Evolutionary conservation across 1,140 invertebrate genomes (phyloP).

Genomic region (Phymorhynchus buccinoides): DNA sequence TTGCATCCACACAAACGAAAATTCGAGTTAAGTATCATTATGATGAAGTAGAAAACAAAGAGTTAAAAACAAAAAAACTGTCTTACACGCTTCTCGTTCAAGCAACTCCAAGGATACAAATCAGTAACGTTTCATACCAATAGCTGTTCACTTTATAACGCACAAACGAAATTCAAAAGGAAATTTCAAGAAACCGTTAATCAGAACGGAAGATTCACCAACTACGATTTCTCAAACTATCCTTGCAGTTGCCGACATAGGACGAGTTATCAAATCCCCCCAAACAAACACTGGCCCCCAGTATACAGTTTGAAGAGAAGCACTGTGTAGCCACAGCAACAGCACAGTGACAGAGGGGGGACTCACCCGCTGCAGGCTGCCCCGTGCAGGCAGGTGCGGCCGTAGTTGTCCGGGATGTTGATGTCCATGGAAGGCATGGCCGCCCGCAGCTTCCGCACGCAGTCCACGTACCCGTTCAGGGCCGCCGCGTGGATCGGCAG

Average conservation of each 20-base stretch:
- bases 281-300: not conserved
- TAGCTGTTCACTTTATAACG: too few species aligned
- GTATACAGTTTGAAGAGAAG: not conserved
- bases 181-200: too few species aligned
- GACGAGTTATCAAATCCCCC: not conserved
- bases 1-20: not conserved
- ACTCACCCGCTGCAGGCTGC: slow-evolving; percentile 78
- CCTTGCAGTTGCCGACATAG: not conserved
- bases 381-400: slow-evolving; percentile 77
- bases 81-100: not conserved
- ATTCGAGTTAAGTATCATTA: not conserved
- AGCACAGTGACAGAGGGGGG: not conserved
- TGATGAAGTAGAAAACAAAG: too few species aligned
- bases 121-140: not conserved
- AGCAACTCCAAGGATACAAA: slow-evolving; percentile 12
- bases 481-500: slow-evolving; percentile 80
- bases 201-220: too few species aligned
- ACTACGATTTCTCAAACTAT: too few species aligned
- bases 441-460: slow-evolving; percentile 76
- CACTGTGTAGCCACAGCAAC: not conserved
- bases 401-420: slow-evolving; percentile 75
- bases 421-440: slow-evolving; percentile 74
- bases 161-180: too few species aligned
- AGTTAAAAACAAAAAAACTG: not conserved
- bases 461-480: slow-evolving; percentile 77